Conservation (phyloP, 2,113 vertebrate genomes). For the Xiphophorus hellerii region DNA sequence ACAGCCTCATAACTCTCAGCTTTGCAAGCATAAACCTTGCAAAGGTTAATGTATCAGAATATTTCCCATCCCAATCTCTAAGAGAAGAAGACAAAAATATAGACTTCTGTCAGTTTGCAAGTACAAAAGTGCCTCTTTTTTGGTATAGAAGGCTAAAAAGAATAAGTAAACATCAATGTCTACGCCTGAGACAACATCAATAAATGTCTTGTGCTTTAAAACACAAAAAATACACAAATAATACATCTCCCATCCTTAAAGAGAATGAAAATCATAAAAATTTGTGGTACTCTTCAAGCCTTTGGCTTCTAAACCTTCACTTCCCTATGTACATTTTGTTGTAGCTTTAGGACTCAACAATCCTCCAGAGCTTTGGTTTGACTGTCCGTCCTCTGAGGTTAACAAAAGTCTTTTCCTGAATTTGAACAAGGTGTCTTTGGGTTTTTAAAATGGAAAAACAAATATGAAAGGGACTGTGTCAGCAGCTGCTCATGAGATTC, state of each 20-base stretch:
- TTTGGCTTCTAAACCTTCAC: conserved; percentile 49
- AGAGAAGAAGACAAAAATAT: conserved; percentile 31
- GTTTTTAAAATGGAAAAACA: conserved; percentile 30
- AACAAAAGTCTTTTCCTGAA: conserved; percentile 47
- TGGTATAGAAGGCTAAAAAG: conserved; percentile 55
- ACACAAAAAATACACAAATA: conserved; percentile 68
- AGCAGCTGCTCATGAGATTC: conserved; percentile 60
- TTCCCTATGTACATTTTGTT: conserved; percentile 51
- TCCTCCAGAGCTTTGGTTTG: conserved; percentile 39
- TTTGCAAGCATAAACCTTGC: conserved; percentile 56
- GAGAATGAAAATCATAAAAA: conserved; percentile 59
- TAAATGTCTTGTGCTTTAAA: conserved; percentile 60
- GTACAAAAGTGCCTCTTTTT: conserved; percentile 47
- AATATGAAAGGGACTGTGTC: conserved; percentile 26
- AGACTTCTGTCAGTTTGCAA: conserved; percentile 40
- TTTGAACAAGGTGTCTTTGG: conserved; percentile 32
- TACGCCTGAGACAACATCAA: conserved; percentile 72
- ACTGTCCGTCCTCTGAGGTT: conserved; percentile 49
- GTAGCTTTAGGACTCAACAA: conserved; percentile 48
- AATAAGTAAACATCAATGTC: conserved; percentile 63
- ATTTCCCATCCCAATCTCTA: conserved; percentile 63
- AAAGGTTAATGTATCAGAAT: conserved; percentile 70
- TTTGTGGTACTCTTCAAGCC: conserved; percentile 45
- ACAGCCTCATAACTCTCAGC: conserved; percentile 59
- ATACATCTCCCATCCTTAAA: conserved; percentile 58